Conservation (phyloP, 2,113 vertebrate genomes). For the Pelecanus crispus region DNA sequence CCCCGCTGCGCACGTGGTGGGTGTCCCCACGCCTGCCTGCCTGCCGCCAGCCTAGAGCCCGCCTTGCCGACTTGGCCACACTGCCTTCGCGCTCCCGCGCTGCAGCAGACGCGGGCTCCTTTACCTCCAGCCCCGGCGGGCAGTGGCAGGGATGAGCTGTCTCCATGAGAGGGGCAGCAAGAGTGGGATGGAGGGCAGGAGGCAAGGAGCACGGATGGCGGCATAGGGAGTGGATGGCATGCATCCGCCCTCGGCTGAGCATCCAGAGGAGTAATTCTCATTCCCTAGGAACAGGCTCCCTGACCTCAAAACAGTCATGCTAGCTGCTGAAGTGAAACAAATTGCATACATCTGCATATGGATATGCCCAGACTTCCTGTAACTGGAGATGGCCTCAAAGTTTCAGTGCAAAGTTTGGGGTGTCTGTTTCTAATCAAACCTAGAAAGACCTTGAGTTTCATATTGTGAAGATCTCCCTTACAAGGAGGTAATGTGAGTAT, state of each 20-base stretch:
- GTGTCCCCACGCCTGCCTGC: not conserved
- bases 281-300: not conserved
- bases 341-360: conserved; percentile 45
- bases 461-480: not conserved
- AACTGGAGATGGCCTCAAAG: conserved; percentile 49
- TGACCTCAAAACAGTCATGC: not conserved
- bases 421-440: conserved; percentile 51
- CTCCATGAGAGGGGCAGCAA: not conserved
- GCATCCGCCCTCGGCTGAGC: not conserved
- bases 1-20: not conserved
- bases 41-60: not conserved
- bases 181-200: not conserved
- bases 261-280: not conserved
- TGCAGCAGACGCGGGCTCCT: not conserved
- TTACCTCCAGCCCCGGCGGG: not conserved
- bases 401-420: conserved; percentile 11
- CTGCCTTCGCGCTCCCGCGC: fast-evolving
- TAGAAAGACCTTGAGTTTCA: not conserved
- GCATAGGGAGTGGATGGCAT: fast-evolving
- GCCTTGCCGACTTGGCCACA: not conserved
- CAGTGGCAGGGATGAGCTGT: not conserved
- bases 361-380: conserved; percentile 40
- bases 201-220: fast-evolving
- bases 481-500: not conserved
- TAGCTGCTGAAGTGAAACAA: conserved; percentile 32